Base-by-base conservation (phyloP, 2,888 invertebrate species). In the Allygus modestus region DNA sequence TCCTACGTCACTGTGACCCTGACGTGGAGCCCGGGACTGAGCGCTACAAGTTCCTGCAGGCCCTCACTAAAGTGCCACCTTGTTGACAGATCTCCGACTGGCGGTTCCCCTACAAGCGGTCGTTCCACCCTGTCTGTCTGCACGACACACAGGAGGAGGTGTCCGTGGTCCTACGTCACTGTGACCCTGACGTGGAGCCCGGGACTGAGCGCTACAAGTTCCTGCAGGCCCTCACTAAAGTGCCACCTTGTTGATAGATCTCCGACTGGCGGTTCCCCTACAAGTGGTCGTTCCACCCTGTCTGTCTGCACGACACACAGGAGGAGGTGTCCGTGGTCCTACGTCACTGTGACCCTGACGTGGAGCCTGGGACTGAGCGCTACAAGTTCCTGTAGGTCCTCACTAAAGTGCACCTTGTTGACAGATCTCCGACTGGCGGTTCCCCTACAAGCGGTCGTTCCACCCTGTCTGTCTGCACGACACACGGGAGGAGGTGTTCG, bases 261-360 rank as follows among this genome's bases (percentile, higher is more conserved):
- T 94, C 96, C 0, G 97, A 97, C 90, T 97, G 96, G 95, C 94
- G 96, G 89, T 97, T 97, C 89, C 97, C 97, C 0, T 97, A 94
- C 91, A 97, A 97, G 89, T 93, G 95, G 86, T 96, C 96, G 0
- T 94, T 94, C 88, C 97, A 97, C 90, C 96, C 96, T 0, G 97
- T 97, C 0, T 97, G 97, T 90, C 94, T 95, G 65, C 97, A 97
- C 89, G 94, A 94, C 0, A 93, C 93, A 0, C 92, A 95, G 1
- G 93, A 92, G 85, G 93, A 93, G 79, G 93, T 94, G 0, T 92
- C 93, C 20, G 94, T 94, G 0, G 92, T 92, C 73, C 91, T 97
- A 61, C 91, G 93, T 5, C 91, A 96, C 89, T 97, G 97, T 89
- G 96, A 97, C 89, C 94, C 94, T 0, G 94, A 94, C n/a, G n/a